These are phyloP conservation scores for Lates calcarifer DNA, from an alignment of 2,113 vertebrate genomes.

Conservation along the genomic window DNA sequence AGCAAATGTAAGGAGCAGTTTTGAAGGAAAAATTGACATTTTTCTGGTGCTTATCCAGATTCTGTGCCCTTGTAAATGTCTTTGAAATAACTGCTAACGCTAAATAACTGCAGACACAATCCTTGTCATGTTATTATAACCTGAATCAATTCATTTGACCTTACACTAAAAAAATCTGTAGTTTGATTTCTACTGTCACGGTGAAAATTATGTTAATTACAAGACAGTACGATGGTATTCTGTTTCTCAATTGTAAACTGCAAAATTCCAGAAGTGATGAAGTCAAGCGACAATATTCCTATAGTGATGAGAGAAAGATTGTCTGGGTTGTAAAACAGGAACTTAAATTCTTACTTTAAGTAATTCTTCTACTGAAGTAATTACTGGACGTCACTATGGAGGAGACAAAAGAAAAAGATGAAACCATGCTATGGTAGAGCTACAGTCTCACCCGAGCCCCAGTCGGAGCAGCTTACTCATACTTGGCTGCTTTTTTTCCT, in stretches of 20 bases:
- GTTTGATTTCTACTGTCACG: conserved; percentile 5
- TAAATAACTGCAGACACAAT: neutral
- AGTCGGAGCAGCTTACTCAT: neutral
- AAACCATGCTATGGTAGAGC: neutral
- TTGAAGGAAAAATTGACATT: conserved; percentile 10
- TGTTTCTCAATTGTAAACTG: neutral
- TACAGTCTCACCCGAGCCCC: neutral
- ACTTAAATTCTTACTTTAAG: too few species aligned
- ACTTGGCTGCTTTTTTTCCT: conserved; percentile 3
- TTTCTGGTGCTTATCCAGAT: conserved; percentile 36
- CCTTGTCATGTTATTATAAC: neutral
- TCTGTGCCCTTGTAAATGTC: neutral
- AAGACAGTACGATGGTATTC: neutral
- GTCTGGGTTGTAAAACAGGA: neutral
- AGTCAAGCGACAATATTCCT: neutral
- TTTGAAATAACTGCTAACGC: too few species aligned
- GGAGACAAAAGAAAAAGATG: too few species aligned
- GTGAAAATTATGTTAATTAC: neutral
- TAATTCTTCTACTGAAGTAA: neutral
- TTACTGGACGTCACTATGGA: neutral
- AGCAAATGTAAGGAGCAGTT: conserved; percentile 34
- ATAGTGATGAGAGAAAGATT: neutral
- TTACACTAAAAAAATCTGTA: neutral
- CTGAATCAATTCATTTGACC: neutral
- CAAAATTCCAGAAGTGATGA: neutral